Conservation (phyloP, 2,888 invertebrate genomes). For the Germaria angustata region DNA sequence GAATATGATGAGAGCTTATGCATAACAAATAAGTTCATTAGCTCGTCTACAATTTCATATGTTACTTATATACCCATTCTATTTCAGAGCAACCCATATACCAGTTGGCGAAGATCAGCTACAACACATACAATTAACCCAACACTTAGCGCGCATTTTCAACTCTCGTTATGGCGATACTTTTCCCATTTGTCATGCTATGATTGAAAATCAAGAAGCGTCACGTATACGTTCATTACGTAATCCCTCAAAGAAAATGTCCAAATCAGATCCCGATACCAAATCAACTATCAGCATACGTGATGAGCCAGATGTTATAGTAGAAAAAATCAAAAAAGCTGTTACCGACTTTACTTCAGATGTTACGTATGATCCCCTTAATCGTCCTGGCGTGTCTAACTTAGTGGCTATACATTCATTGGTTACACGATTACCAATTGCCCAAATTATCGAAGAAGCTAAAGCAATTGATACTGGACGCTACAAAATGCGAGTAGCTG, state of each 20-base stretch:
- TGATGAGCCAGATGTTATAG: conserved; percentile 86
- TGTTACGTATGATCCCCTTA: conserved; percentile 89
- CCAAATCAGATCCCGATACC: conserved; percentile 92
- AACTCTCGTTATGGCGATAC: conserved; percentile 87
- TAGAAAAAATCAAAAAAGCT: conserved; percentile 90
- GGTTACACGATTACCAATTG: conserved; percentile 84
- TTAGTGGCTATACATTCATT: conserved; percentile 91
- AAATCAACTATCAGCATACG: conserved; percentile 89
- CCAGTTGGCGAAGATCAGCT: conserved; percentile 97
- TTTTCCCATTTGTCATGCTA: conserved; percentile 88
- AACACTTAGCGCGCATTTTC: conserved; percentile 89
- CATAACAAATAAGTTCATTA: too few relatives aligned
- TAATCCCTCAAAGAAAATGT: conserved; percentile 96
- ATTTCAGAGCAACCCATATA: conserved; percentile 89
- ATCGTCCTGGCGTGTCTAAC: conserved; percentile 94
- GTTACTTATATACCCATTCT: neutral
- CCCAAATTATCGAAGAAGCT: conserved; percentile 86
- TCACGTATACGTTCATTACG: conserved; percentile 89
- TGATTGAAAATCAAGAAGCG: conserved; percentile 82
- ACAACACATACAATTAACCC: conserved; percentile 91
- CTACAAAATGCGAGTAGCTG: conserved; percentile 87
- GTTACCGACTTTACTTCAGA: conserved; percentile 93
- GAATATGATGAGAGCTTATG: too few relatives aligned
- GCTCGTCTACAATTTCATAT: neutral
- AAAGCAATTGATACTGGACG: conserved; percentile 86